Evolutionary conservation across 2,113 vertebrate genomes (phyloP), one percentile per base, ranked within the genome.

Genomic region (Tursiops truncatus): DNA sequence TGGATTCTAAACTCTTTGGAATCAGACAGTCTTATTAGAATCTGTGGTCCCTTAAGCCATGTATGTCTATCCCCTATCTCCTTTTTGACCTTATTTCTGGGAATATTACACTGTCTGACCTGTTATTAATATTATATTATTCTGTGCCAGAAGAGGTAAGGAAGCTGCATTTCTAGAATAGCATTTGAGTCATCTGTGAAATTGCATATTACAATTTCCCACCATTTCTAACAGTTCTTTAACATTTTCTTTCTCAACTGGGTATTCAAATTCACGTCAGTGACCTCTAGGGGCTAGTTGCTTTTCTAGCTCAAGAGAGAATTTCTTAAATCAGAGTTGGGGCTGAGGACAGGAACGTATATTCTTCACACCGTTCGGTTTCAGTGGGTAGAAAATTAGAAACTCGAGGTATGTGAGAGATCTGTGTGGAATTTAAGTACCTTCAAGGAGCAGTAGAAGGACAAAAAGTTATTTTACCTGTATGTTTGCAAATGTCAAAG

Each of bases 111-210:
- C 58, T 94, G 91, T 92, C 91, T 96, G 91, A 67, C 83, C 47
- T 95, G 56, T 93, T 96, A 94, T 91, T 96, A 95, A 89, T 81
- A 94, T 84, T 90, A 93, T 84, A 44, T 96, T 95, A 95, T 96
- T 97, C 82, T 80, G 63, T 83, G 50, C 36, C 77, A 80, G 73
- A 92, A 89, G 36, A 89, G 20, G 58, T 83, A 92, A 93, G 74
- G 76, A 82, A 47, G n/a, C 23, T 82, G 56, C 77, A 47, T 77
- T 91, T 95, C 68, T 76, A 86, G 85, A 96, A 96, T 62, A 89
- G 53, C 60, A 65, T 62, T 85, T 53, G 85, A 94, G 63, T 97
- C 62, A 97, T 98, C 95, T 97, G 65, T 96, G 92, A 97, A 97
- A 96, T 94, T 94, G 91, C 41, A 79, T 56, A 93, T 97, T 96